A percentile compares a stretch with the other conserved stretches of the same genome.
phyloP scores from a whole-genome alignment of 2,888 invertebrate species.

The Meiosimyza platycephala region DNA sequence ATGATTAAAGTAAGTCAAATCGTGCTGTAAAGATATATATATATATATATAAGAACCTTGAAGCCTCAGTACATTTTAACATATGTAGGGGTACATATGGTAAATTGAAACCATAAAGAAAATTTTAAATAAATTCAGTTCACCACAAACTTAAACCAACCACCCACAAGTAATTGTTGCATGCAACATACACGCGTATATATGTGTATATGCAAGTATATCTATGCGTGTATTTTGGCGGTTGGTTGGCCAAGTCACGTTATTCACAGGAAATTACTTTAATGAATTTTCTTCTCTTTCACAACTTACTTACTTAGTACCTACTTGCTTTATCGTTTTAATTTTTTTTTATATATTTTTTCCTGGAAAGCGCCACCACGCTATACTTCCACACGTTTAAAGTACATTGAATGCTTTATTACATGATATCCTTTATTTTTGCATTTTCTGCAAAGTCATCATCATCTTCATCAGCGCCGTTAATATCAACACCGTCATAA shows the following conservation, averaged over 20 bases:
- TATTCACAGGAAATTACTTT: constrained; percentile 54
- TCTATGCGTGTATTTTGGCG: not conserved
- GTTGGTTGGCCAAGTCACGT: constrained; percentile 46
- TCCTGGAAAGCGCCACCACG: not conserved
- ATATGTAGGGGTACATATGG: no score
- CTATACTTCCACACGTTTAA: constrained; percentile 2
- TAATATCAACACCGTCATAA: not conserved
- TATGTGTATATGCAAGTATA: not conserved
- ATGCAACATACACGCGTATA: no score
- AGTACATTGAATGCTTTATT: constrained; percentile 20
- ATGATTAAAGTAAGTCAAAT: no score
- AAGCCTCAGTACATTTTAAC: no score
- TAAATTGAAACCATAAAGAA: no score
- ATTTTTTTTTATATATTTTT: not conserved
- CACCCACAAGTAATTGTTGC: no score
- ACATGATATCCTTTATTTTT: constrained; percentile 14
- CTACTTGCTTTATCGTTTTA: not conserved
- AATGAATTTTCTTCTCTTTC: constrained; percentile 49
- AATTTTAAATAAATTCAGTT: no score
- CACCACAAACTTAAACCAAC: no score
- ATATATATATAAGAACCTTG: no score
- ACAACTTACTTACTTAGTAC: not conserved
- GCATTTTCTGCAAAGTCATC: constrained; percentile 9
- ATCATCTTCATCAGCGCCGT: constrained; percentile 10
- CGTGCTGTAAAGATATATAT: no score